phyloP scores from a whole-genome alignment of 2,113 vertebrate genomes.

The Leiothrix lutea region DNA sequence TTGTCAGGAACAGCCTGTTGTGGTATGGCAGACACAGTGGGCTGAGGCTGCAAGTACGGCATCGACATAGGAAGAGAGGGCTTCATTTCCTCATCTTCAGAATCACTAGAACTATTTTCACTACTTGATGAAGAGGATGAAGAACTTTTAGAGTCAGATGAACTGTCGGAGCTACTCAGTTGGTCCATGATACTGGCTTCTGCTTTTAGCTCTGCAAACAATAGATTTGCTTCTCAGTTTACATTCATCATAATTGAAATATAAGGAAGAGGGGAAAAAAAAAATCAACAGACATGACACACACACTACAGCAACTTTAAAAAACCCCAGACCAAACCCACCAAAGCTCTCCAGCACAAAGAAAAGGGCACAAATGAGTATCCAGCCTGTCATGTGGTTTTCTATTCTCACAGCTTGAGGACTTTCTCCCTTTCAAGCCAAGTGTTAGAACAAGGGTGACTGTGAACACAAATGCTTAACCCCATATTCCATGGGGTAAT shows the following conservation, averaged over 20 bases:
- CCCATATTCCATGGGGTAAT: not conserved
- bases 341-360: not conserved
- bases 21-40: conserved; percentile 71
- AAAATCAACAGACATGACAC: not conserved
- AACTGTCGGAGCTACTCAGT: conserved; percentile 92
- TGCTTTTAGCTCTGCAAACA: conserved; percentile 88
- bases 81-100: conserved; percentile 78
- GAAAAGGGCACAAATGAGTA: not conserved
- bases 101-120: conserved; percentile 89
- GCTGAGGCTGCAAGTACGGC: conserved; percentile 61
- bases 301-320: not conserved
- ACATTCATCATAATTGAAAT: not conserved
- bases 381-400: not conserved
- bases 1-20: conserved; percentile 74
- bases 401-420: not conserved
- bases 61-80: conserved; percentile 52
- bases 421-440: not conserved
- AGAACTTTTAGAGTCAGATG: conserved; percentile 91
- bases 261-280: not conserved
- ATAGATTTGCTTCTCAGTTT: not conserved
- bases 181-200: conserved; percentile 93
- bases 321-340: not conserved
- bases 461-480: not conserved
- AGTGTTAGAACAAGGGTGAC: not conserved
- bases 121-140: conserved; percentile 86